phyloP scores from a whole-genome alignment of 2,797 vertebrate species.

The Menidia menidia region DNA sequence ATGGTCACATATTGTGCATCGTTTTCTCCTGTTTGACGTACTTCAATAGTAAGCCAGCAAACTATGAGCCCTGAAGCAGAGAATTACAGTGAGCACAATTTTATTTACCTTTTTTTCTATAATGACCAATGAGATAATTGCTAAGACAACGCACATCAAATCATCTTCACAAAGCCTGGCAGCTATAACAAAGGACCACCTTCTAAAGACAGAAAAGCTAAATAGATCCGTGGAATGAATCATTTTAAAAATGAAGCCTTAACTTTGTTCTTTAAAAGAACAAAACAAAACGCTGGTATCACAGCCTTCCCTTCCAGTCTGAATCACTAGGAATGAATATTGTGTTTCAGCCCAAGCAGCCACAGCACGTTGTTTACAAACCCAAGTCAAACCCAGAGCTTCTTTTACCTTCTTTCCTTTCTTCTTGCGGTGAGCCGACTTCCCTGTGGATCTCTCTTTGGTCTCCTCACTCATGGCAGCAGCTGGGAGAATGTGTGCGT shows the following conservation, averaged over 20 bases:
- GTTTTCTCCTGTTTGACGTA: neutral
- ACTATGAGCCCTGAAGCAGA: neutral
- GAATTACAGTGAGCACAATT: neutral
- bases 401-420: slow-evolving; percentile 96
- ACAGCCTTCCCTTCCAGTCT: slow-evolving; percentile 3
- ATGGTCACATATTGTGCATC: no score
- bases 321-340: neutral
- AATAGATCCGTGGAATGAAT: neutral
- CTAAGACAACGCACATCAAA: slow-evolving; percentile 29
- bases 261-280: slow-evolving; percentile 11
- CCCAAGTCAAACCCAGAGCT: slow-evolving; percentile 15
- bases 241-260: neutral
- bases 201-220: neutral
- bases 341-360: slow-evolving; percentile 16
- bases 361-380: slow-evolving; percentile 54
- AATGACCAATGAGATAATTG: slow-evolving; percentile 8
- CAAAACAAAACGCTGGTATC: neutral
- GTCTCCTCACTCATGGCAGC: slow-evolving; percentile 94
- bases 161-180: slow-evolving; percentile 28
- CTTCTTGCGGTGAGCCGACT: slow-evolving; percentile 94
- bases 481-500: slow-evolving; percentile 56
- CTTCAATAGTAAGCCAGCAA: no score
- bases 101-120: neutral
- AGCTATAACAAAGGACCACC: slow-evolving; percentile 29
- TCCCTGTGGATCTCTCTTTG: slow-evolving; percentile 89